Base-by-base conservation (phyloP, 2,888 invertebrate species). In the Ferrisia virgata region DNA sequence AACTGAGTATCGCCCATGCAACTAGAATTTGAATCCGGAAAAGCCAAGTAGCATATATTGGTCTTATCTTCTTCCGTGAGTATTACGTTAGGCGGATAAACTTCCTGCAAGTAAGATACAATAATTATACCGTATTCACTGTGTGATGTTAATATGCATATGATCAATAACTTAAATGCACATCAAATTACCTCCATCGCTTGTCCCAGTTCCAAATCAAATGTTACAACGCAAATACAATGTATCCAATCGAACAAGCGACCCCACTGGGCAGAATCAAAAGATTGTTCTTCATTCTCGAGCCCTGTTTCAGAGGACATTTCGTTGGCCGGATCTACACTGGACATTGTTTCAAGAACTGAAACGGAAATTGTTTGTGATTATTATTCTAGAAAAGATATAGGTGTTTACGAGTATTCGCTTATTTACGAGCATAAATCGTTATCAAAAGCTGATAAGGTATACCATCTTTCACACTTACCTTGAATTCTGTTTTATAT, bases 1-100 rank as follows among this genome's bases (percentile, higher is more conserved):
- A 98, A 99, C 89, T 95, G 96, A 79, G 98, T 99, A 89, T 99
- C 98, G 80, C 98, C 98, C 96, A 98, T 98, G 89, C 98, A 97
- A 84, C 98, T 97, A 2, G 98, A 98, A 90, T 99, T 99, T 0
- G 99, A 99, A 89, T 99, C 99, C 1, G 99, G 99, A 89, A 99
- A 99, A 58, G 99, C 97, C 89, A 99, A 91, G 89, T 99, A 99
- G 89, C 99, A 99, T 87, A 99, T 95, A 90, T 96, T 97, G 86
- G 94, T 94, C 88, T 95, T 94, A 89, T 97, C 96, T 89, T 94
- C 94, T 88, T 96, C 96, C 0, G 93, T 92, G 86, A 96, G 89
- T 86, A 91, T 91, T 31, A 95, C 92, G 88, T 94, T 93, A 85
- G 92, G 91, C 18, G 97, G 97, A 89, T 94, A 96, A 28, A 96